A percentile compares a stretch with the other conserved stretches of the same genome.
phyloP scores from a whole-genome alignment of 2,797 vertebrate species.

The Neosilurus mollespiculum region DNA sequence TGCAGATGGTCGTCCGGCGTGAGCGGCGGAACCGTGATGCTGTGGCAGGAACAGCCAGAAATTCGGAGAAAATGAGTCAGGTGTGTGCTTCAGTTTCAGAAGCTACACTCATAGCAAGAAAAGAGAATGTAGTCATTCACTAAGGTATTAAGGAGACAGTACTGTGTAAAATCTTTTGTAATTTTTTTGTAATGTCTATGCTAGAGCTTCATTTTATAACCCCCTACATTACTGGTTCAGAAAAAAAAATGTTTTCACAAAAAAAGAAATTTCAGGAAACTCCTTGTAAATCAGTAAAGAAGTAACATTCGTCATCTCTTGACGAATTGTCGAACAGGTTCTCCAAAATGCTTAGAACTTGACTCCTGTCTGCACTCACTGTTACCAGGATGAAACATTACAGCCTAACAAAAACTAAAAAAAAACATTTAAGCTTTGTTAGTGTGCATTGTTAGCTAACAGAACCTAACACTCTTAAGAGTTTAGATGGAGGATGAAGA shows the following conservation, averaged over 20 bases:
- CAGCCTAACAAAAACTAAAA: too few species aligned
- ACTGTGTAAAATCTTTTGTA: not conserved
- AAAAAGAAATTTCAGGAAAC: not conserved
- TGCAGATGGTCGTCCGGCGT: constrained; percentile 80
- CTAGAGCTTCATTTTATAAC: not conserved
- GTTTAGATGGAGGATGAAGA: too few species aligned
- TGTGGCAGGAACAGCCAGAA: constrained; percentile 73
- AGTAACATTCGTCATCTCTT: not conserved
- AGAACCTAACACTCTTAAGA: too few species aligned
- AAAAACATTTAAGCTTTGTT: too few species aligned
- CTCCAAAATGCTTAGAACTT: not conserved
- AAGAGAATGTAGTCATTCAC: not conserved
- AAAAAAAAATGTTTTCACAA: not conserved
- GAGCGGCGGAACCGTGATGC: constrained; percentile 74
- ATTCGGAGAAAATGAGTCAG: constrained; percentile 84
- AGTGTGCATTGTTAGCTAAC: too few species aligned
- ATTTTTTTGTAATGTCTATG: not conserved
- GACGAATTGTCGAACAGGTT: not conserved
- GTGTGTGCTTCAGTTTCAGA: constrained; percentile 76
- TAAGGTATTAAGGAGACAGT: not conserved
- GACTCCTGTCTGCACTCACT: too few species aligned
- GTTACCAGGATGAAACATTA: too few species aligned
- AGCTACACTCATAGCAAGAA: constrained; percentile 9
- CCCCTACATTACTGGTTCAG: not conserved
- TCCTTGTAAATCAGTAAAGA: not conserved